Evolutionary conservation across 1,140 invertebrate genomes (phyloP).

Genomic region (Drosophila leontia): DNA sequence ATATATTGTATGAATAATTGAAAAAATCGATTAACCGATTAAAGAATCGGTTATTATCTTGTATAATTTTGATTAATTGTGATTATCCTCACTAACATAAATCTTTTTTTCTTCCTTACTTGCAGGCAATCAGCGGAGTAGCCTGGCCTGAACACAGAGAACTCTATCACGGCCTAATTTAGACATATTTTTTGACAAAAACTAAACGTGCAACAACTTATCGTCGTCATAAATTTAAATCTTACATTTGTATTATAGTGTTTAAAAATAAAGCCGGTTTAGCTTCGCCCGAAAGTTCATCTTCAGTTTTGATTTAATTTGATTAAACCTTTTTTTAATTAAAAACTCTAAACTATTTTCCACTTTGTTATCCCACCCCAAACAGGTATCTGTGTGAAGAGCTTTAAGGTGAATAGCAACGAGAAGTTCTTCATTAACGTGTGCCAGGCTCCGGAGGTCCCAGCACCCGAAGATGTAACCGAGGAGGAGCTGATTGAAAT

Average conservation of each 20-base stretch:
- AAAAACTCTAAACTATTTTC: neutral
- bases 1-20: too few species aligned
- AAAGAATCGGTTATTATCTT: too few species aligned
- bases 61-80: neutral
- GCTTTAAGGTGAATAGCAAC: constrained; percentile 88
- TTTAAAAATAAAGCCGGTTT: constrained; percentile 25
- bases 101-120: constrained; percentile 11
- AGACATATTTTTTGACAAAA: neutral
- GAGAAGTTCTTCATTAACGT: constrained; percentile 93
- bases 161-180: constrained; percentile 14
- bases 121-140: constrained; percentile 54
- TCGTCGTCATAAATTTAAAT: neutral
- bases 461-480: constrained; percentile 91
- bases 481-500: constrained; percentile 91
- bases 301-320: neutral
- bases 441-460: constrained; percentile 91
- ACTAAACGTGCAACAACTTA: too few species aligned
- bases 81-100: constrained; percentile 36
- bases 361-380: neutral
- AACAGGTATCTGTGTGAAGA: constrained; percentile 94
- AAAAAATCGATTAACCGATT: too few species aligned
- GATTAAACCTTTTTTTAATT: neutral
- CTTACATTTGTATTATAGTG: constrained; percentile 3
- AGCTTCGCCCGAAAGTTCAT: neutral
- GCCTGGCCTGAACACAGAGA: constrained; percentile 42